Conservation (phyloP, 2,113 vertebrate species). For the Ammodramus savannarum region DNA sequence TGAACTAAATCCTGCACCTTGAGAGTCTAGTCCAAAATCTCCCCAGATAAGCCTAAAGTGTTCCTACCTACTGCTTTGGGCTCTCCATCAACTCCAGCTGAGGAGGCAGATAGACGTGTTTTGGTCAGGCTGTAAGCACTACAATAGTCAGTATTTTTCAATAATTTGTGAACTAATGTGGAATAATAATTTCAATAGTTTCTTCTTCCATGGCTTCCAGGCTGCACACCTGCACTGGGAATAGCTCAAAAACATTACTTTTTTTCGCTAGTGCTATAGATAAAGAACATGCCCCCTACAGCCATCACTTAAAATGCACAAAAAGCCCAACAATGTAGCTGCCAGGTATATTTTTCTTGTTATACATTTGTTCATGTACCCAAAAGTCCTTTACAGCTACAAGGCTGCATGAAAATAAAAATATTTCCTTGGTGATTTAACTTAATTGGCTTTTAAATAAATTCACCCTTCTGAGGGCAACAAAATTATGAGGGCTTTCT, state of each 20-base stretch:
- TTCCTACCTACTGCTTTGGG: neutral
- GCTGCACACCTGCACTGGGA: neutral
- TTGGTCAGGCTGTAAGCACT: neutral
- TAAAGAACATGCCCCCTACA: neutral
- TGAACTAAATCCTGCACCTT: neutral
- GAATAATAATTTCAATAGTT: neutral
- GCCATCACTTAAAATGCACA: neutral
- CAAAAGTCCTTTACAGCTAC: neutral
- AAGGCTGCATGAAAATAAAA: neutral
- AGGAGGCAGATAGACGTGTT: neutral
- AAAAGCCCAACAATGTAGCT: neutral
- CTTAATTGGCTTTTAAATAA: neutral
- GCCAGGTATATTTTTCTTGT: neutral
- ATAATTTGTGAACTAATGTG: neutral
- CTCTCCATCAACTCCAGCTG: neutral
- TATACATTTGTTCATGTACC: neutral
- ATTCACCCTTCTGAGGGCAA: neutral
- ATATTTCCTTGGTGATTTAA: neutral
- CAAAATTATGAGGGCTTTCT: neutral
- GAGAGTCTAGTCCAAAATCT: neutral
- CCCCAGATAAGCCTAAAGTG: neutral
- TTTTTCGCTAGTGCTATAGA: neutral
- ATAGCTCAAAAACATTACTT: neutral
- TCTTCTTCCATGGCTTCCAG: neutral
- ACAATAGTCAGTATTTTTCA: neutral